A percentile compares a stretch with the other conserved stretches of the same genome.
These are phyloP conservation scores for Procambarus virginalis DNA, from an alignment of 1,140 invertebrate species.

Conservation along the genomic window DNA sequence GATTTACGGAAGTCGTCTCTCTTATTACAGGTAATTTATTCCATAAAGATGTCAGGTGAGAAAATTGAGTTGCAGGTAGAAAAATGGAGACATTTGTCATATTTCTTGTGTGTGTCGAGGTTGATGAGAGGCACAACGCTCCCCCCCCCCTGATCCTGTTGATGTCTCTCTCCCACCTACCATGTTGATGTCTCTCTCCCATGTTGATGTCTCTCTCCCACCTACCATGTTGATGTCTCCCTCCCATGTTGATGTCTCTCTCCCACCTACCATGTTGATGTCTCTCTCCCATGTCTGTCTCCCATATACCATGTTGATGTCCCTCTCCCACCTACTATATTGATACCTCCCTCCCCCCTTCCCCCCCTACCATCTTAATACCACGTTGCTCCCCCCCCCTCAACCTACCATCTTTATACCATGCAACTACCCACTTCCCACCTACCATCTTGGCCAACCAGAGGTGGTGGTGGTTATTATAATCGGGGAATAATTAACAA, in stretches of 20 bases:
- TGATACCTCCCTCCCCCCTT: no score
- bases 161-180: background rate
- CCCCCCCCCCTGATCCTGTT: background rate
- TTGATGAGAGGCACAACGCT: background rate
- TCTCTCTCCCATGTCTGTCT: no score
- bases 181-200: no score
- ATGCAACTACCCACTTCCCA: no score
- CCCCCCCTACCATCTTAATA: background rate
- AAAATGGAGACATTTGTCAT: constrained; percentile 20
- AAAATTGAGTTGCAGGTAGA: background rate
- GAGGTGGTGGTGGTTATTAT: background rate
- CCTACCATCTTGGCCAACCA: no score
- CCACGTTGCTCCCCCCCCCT: background rate
- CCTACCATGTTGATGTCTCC: no score
- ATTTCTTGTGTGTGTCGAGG: constrained; percentile 12
- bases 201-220: no score
- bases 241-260: no score
- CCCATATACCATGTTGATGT: no score
- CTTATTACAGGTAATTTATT: constrained; percentile 20
- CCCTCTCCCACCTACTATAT: no score
- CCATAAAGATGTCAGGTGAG: constrained; percentile 32
- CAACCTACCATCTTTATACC: no score
- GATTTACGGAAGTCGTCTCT: background rate
- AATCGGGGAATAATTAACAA: background rate
- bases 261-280: no score